A percentile compares a stretch with the other conserved stretches of the same genome.
Evolutionary conservation across 2,113 vertebrate genomes (phyloP).

Genomic region (Grus americana): DNA sequence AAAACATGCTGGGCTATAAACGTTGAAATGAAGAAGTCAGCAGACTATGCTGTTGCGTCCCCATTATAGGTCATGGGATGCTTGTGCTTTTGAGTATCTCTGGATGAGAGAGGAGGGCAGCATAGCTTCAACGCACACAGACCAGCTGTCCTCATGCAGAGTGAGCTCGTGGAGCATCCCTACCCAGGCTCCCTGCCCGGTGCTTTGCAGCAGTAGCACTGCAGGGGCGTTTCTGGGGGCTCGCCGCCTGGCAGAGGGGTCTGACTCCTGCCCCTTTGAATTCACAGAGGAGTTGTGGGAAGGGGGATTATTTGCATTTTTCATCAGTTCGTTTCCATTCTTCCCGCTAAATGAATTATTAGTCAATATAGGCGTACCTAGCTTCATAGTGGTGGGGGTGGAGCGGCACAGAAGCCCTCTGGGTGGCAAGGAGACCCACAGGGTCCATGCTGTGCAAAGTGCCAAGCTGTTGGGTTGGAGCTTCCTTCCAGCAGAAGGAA

Average conservation of each 20-base stretch:
- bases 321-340: background rate
- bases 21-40: background rate
- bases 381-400: background rate
- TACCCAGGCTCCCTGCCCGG: background rate
- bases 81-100: background rate
- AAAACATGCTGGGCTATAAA: background rate
- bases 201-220: background rate
- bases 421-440: background rate
- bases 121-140: background rate
- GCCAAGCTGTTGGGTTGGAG: background rate
- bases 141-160: background rate
- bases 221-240: background rate
- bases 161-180: background rate
- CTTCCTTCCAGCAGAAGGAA: background rate
- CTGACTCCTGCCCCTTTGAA: background rate
- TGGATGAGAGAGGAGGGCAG: background rate
- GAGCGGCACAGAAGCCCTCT: background rate
- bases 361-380: rapidly evolving
- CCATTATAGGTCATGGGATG: background rate
- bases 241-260: background rate
- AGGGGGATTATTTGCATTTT: background rate
- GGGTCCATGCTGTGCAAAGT: background rate
- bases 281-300: background rate
- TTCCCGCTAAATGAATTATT: background rate
- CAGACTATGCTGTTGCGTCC: background rate